These are phyloP conservation scores for Tridacna gigas DNA, from an alignment of 2,888 invertebrate genomes.

Conservation along the genomic window DNA sequence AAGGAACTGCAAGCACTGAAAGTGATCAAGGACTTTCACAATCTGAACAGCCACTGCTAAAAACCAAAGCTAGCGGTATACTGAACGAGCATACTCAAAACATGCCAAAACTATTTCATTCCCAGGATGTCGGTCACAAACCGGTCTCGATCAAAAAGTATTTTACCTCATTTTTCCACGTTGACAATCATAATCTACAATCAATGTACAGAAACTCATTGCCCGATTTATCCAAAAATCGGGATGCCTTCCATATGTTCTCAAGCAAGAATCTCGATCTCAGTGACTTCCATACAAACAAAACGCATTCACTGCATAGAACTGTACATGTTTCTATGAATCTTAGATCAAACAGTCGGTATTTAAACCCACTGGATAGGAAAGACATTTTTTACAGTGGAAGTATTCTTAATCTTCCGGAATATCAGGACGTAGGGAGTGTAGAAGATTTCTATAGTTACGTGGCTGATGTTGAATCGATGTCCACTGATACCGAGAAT, in stretches of 20 bases:
- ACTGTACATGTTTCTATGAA: neutral
- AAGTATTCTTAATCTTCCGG: conserved; percentile 44
- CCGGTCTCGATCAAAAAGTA: neutral
- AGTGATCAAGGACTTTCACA: conserved; percentile 13
- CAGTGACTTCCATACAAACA: conserved; percentile 1
- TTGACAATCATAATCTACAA: neutral
- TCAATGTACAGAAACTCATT: conserved; percentile 13
- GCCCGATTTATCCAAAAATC: conserved; percentile 28
- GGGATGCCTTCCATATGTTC: conserved; percentile 5
- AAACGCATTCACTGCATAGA: neutral
- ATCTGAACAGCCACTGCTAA: conserved; percentile 18
- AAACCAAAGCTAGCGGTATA: neutral
- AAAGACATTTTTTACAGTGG: conserved; percentile 59
- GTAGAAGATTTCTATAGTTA: conserved; percentile 17
- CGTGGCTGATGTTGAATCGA: conserved; percentile 7
- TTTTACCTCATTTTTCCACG: conserved; percentile 14
- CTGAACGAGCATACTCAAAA: neutral
- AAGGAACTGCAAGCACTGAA: conserved; percentile 6
- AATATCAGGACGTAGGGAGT: conserved; percentile 29
- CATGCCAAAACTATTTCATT: conserved; percentile 14
- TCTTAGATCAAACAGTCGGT: neutral
- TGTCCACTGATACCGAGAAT: neutral
- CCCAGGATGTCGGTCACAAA: conserved; percentile 12
- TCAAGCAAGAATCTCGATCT: conserved; percentile 15
- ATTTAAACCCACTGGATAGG: conserved; percentile 32